Base-by-base conservation (phyloP, 2,797 vertebrate genomes). In the Eidolon dupreanum region DNA sequence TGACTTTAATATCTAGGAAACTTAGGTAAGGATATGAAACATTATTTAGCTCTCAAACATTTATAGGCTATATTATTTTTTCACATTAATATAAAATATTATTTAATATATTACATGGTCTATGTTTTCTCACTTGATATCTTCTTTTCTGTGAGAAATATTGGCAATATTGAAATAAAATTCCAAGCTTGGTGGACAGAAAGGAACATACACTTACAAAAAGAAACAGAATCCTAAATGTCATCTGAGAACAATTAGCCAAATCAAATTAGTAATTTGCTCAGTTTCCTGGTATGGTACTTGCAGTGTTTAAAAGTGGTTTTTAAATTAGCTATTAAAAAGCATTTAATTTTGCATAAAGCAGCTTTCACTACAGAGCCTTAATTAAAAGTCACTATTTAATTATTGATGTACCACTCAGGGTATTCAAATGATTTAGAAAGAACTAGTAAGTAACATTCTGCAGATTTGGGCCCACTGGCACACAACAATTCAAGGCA, bases 331-430 rank as follows among this genome's bases (percentile, higher is more conserved):
- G 51, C 65, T 94, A 89, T 90, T 88, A 73, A 94, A 96, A 97
- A 70, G 33, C 49, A 93, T 81, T 97, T 96, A 90, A 93, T 96
- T 97, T 94, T 95, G 38, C 61, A 96, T 71, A 95, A 93, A 81
- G 88, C 49, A 68, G 15, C 12, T 95, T 93, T 91, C 49, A 73
- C 11, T 83, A 66, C 26, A 88, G 49, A 77, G 55, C 49, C 33
- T 94, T 95, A 77, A 94, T 94, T 96, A 95, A 97, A 97, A 95
- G 90, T 82, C 66, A 77, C 17, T 77, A 38, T 41, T 97, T 33
- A 94, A 97, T 97, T 96, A 96, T 96, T 93, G 75, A 92, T 57
- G 31, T 61, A 65, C 43, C 75, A 81, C 75, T 87, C 33, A 66
- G 79, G 33, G 70, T 87, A 78, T 55, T 90, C 61, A 88, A 83